Evolutionary conservation across 2,888 invertebrate species (phyloP).

Genomic region (Hedychridium roseum): DNA sequence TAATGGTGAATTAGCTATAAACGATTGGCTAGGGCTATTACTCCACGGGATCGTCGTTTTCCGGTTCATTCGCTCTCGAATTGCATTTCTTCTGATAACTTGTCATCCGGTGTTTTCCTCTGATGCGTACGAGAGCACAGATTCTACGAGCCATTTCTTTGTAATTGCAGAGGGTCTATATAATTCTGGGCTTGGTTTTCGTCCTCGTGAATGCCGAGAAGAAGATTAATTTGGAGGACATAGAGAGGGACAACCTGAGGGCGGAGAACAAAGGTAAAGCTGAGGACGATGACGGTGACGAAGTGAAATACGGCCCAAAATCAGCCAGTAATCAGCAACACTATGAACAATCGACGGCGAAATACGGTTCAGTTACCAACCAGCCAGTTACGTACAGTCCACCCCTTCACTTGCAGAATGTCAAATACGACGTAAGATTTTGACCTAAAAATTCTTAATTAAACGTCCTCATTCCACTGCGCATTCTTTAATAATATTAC

Average conservation of each 20-base stretch:
- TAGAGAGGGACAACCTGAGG: constrained; percentile 75
- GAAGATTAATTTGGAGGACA: constrained; percentile 77
- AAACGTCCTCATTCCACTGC: too few relatives aligned
- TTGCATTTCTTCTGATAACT: too few relatives aligned
- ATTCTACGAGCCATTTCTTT: too few relatives aligned
- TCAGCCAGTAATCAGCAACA: constrained; percentile 40
- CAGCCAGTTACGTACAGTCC: constrained; percentile 24
- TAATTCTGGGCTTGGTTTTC: constrained; percentile 41
- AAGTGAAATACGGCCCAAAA: constrained; percentile 39
- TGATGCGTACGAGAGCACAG: too few relatives aligned
- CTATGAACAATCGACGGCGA: constrained; percentile 33
- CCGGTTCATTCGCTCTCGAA: too few relatives aligned
- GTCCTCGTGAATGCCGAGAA: constrained; percentile 64
- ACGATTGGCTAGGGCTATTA: too few relatives aligned
- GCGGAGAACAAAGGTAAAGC: constrained; percentile 66
- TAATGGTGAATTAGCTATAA: constrained; percentile 51
- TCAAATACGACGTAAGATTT: constrained; percentile 31
- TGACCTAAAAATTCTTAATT: too few relatives aligned
- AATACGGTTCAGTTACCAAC: constrained; percentile 21
- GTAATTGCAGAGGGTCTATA: constrained; percentile 45
- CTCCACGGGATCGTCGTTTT: too few relatives aligned
- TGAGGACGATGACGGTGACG: constrained; percentile 31
- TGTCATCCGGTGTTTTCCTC: too few relatives aligned
- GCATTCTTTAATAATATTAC: neutral
- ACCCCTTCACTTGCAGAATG: constrained; percentile 25